These are phyloP conservation scores for Linnaemya vulpina DNA, from an alignment of 2,888 invertebrate species.

Conservation along the genomic window DNA sequence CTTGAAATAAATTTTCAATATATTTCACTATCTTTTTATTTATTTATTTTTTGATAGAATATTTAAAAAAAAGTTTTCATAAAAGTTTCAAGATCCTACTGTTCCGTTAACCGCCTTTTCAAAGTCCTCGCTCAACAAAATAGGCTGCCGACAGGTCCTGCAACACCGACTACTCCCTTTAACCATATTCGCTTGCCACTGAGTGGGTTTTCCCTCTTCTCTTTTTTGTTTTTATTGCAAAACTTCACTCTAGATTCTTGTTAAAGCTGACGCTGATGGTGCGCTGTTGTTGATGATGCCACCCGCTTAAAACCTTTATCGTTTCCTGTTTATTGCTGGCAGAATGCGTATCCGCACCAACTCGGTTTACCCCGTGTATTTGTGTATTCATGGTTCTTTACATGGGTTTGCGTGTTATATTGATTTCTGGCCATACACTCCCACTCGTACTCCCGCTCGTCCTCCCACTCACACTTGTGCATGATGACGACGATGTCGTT, in stretches of 20 bases:
- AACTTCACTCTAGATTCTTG: neutral
- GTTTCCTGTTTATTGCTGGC: constrained; percentile 77
- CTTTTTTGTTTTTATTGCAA: neutral
- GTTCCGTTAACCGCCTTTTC: no score
- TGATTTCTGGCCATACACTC: constrained; percentile 60
- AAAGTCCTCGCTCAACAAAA: neutral
- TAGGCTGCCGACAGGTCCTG: neutral
- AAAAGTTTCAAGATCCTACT: no score
- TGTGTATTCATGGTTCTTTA: constrained; percentile 55
- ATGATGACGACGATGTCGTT: constrained; percentile 16
- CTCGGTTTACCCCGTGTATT: constrained; percentile 75
- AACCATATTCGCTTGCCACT: neutral
- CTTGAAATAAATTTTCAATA: no score
- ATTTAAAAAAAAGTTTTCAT: no score
- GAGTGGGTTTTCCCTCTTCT: neutral
- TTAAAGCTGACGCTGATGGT: constrained; percentile 7
- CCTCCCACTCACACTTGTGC: no score
- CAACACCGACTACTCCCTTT: neutral
- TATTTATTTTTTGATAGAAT: no score
- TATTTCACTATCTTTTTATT: no score
- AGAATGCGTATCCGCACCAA: constrained; percentile 77
- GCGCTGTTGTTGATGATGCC: constrained; percentile 45
- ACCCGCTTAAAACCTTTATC: constrained; percentile 73
- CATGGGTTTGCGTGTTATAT: constrained; percentile 69
- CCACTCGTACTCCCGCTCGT: neutral